phyloP scores from a whole-genome alignment of 2,888 invertebrate species.

The Scaptomyza cyrtandrae region DNA sequence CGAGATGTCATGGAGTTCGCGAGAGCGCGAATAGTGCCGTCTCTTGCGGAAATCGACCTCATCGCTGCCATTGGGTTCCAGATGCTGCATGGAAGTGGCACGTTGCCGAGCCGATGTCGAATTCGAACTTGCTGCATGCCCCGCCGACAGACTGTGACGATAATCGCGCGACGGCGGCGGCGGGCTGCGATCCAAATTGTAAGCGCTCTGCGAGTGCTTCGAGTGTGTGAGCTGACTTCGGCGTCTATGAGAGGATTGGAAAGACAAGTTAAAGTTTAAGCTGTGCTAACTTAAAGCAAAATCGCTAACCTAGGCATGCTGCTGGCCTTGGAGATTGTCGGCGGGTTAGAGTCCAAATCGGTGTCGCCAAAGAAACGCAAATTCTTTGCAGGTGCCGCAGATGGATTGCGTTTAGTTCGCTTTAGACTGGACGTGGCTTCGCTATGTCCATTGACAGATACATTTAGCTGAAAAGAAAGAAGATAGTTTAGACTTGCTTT shows the following conservation, averaged over 20 bases:
- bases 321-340: conserved; percentile 85
- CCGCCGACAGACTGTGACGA: conserved; percentile 65
- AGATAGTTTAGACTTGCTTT: no score
- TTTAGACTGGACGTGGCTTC: conserved; percentile 78
- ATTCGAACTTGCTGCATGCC: conserved; percentile 29
- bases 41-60: conserved; percentile 82
- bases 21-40: conserved; percentile 84
- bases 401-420: conserved; percentile 71
- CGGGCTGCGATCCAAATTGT: conserved; percentile 81
- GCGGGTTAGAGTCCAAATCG: conserved; percentile 90
- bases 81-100: conserved; percentile 84
- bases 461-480: conserved; percentile 62
- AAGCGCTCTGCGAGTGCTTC: conserved; percentile 84
- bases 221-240: conserved; percentile 74
- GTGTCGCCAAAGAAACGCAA: conserved; percentile 94
- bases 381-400: conserved; percentile 86
- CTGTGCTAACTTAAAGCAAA: not conserved
- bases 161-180: conserved; percentile 75
- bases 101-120: conserved; percentile 58
- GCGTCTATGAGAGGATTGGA: conserved; percentile 55
- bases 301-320: conserved; percentile 76
- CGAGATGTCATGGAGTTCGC: conserved; percentile 85
- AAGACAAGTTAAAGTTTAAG: not conserved
- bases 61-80: conserved; percentile 79
- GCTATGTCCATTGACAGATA: conserved; percentile 71